These are phyloP conservation scores for Chironomus striatipennis DNA, from an alignment of 1,140 invertebrate species.

Conservation along the genomic window DNA sequence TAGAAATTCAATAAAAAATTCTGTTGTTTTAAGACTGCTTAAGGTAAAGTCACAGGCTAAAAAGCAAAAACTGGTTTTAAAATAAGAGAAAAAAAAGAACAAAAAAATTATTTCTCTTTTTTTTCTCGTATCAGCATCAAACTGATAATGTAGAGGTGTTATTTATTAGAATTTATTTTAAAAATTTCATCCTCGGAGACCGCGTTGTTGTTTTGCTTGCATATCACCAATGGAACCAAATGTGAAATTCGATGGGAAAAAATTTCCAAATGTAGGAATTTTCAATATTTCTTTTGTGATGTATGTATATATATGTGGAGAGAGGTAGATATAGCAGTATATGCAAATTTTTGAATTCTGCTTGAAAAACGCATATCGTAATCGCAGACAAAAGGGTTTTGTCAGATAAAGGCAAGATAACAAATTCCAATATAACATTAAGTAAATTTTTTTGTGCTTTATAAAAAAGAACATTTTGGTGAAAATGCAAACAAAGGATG, in stretches of 20 bases:
- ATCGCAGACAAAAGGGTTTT: conserved; percentile 23
- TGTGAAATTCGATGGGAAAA: conserved; percentile 20
- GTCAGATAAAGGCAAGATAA: conserved; percentile 22
- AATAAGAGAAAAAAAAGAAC: not conserved
- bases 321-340: not conserved
- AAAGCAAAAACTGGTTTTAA: conserved; percentile 5
- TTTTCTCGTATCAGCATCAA: conserved; percentile 7
- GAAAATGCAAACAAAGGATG: conserved; percentile 1
- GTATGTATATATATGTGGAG: not conserved
- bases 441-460: not conserved
- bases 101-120: no score
- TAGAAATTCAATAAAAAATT: not conserved
- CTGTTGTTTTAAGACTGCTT: not conserved
- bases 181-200: not conserved
- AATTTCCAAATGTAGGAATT: conserved; percentile 17
- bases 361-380: conserved; percentile 7
- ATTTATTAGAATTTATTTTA: conserved; percentile 23
- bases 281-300: conserved; percentile 10
- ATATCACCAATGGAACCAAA: not conserved
- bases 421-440: conserved; percentile 21
- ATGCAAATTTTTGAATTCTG: not conserved
- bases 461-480: not conserved
- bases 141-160: conserved; percentile 22
- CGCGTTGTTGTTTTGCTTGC: not conserved
- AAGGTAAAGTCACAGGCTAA: not conserved